Conservation (phyloP, 2,888 invertebrate genomes). For the Empis stercorea region DNA sequence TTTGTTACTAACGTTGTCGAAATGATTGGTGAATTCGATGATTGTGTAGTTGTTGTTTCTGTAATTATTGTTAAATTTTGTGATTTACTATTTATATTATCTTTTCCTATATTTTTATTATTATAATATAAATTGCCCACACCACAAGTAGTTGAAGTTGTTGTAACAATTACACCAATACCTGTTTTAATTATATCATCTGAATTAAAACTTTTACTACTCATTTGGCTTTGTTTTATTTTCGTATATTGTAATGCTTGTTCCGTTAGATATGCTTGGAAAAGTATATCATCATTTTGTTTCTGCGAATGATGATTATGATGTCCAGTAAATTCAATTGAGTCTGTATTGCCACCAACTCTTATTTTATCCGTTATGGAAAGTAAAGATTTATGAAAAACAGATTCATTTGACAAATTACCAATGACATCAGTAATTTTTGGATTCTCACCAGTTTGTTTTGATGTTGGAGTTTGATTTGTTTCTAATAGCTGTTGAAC, state of each 20-base stretch:
- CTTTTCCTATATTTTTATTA: no score
- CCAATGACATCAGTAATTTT: constrained; percentile 31
- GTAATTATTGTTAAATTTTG: no score
- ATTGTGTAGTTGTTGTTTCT: no score
- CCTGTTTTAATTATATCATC: background rate
- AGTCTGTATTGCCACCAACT: constrained; percentile 23
- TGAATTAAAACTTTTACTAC: constrained; percentile 10
- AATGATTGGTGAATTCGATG: no score
- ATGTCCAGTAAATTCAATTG: constrained; percentile 11
- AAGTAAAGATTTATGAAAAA: constrained; percentile 32
- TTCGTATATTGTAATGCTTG: constrained; percentile 55
- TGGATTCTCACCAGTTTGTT: background rate
- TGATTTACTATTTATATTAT: no score
- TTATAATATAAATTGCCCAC: no score
- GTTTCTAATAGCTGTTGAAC: constrained; percentile 4
- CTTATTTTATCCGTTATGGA: constrained; percentile 29
- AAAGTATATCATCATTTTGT: constrained; percentile 48
- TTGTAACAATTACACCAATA: no score
- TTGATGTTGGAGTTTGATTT: constrained; percentile 5
- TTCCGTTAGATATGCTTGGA: constrained; percentile 61
- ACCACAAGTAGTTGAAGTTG: no score
- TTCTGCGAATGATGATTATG: background rate
- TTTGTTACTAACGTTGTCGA: no score
- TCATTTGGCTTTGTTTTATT: constrained; percentile 53
- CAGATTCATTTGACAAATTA: constrained; percentile 26